A percentile compares a stretch with the other conserved stretches of the same genome.
Evolutionary conservation across 2,888 invertebrate genomes (phyloP).

Genomic region (Sycophila texana): DNA sequence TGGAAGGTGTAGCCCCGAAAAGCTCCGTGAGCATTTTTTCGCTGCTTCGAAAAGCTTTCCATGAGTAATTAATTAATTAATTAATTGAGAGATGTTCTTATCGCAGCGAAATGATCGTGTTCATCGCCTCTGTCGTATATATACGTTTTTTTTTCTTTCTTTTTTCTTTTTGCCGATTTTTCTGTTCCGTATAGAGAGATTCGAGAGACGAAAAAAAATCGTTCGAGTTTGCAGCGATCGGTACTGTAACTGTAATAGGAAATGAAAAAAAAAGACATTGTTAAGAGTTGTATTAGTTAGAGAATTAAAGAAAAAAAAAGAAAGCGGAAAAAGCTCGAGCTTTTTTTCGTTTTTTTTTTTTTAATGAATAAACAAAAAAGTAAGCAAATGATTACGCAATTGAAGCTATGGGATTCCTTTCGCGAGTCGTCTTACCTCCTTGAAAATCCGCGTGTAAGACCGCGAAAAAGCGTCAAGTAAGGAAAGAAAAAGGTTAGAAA

Average conservation of each 20-base stretch:
- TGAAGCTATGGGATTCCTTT: slow-evolving; percentile 52
- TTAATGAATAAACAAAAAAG: slow-evolving; percentile 16
- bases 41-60: slow-evolving; percentile 50
- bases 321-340: slow-evolving; percentile 20
- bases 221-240: slow-evolving; percentile 49
- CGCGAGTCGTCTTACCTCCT: slow-evolving; percentile 54
- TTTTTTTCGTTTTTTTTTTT: slow-evolving; percentile 32
- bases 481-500: slow-evolving; percentile 55
- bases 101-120: slow-evolving; percentile 44
- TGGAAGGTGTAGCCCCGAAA: slow-evolving; percentile 7
- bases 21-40: slow-evolving; percentile 38
- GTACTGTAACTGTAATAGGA: slow-evolving; percentile 47
- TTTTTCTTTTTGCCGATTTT: slow-evolving; percentile 46
- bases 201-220: slow-evolving; percentile 25
- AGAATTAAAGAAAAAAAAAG: slow-evolving; percentile 51
- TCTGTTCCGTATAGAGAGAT: slow-evolving; percentile 8
- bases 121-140: neutral
- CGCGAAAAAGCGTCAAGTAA: slow-evolving; percentile 53
- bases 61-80: slow-evolving; percentile 30
- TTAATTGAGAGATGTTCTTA: slow-evolving; percentile 40
- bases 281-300: slow-evolving; percentile 58
- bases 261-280: slow-evolving; percentile 51
- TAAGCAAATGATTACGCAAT: slow-evolving; percentile 8
- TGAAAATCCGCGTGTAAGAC: slow-evolving; percentile 40
- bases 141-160: slow-evolving; percentile 28